These are phyloP conservation scores for Pristionchus fissidentatus DNA, from an alignment of 2,888 invertebrate genomes.

Conservation along the genomic window DNA sequence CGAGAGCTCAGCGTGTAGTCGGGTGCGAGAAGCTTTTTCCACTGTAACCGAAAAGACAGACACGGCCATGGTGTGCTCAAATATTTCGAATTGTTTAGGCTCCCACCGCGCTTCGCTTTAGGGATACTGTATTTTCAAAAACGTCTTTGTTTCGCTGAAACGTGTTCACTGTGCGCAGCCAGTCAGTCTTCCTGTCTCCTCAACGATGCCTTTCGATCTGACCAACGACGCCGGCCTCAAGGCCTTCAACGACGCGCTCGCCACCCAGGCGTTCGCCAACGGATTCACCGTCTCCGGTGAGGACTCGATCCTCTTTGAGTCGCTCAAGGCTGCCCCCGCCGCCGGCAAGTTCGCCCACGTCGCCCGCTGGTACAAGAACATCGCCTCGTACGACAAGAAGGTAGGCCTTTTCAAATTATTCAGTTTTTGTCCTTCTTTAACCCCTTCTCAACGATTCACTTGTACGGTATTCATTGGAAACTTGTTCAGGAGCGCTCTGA, in stretches of 20 bases:
- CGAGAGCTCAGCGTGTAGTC: no score
- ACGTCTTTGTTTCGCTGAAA: neutral
- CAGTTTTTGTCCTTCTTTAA: neutral
- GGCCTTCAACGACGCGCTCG: slow-evolving; percentile 64
- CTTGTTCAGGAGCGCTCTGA: slow-evolving; percentile 54
- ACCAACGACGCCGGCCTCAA: slow-evolving; percentile 58
- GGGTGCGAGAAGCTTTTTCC: no score
- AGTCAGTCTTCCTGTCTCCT: slow-evolving; percentile 15
- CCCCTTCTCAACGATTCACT: neutral
- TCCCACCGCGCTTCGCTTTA: neutral
- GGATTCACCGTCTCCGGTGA: slow-evolving; percentile 64
- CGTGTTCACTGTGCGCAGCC: neutral
- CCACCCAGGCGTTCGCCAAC: slow-evolving; percentile 53
- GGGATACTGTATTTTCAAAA: neutral
- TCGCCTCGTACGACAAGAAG: slow-evolving; percentile 66
- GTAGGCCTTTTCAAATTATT: slow-evolving; percentile 43
- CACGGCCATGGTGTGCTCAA: neutral
- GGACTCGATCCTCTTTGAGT: slow-evolving; percentile 63
- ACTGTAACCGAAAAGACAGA: neutral
- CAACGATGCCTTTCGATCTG: slow-evolving; percentile 51
- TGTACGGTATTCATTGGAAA: neutral
- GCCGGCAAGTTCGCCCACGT: slow-evolving; percentile 66
- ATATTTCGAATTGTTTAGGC: neutral
- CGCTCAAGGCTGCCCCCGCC: slow-evolving; percentile 59
- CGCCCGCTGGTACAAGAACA: slow-evolving; percentile 72